phyloP scores from a whole-genome alignment of 2,888 invertebrate species.

The Siphonodentalium dalli region DNA sequence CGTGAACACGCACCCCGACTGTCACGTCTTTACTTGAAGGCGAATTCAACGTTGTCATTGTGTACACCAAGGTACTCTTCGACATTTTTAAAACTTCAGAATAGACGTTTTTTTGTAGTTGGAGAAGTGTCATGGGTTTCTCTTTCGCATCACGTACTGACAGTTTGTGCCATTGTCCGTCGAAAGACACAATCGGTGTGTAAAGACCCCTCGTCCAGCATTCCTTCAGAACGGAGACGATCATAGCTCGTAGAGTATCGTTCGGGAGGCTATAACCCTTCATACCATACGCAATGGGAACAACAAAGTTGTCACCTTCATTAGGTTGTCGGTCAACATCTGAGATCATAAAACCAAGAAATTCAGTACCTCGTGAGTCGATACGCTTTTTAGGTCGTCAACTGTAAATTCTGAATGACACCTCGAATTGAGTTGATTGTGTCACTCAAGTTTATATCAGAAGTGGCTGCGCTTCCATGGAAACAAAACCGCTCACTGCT shows the following conservation, averaged over 20 bases:
- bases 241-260: constrained; percentile 1
- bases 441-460: no score
- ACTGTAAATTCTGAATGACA: no score
- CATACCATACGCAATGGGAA: constrained; percentile 22
- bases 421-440: not conserved
- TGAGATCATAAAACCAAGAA: constrained; percentile 23
- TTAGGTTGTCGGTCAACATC: constrained; percentile 15
- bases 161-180: constrained; percentile 22
- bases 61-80: no score
- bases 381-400: not conserved
- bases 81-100: not conserved
- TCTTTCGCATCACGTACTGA: constrained; percentile 10
- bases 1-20: no score
- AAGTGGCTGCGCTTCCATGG: no score
- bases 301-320: constrained; percentile 2
- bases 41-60: no score
- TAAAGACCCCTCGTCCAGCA: constrained; percentile 18
- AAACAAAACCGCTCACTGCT: no score
- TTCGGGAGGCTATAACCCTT: constrained; percentile 27
- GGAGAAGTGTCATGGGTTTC: constrained; percentile 15
- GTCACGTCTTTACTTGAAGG: no score
- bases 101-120: constrained; percentile 21
- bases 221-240: constrained; percentile 6
- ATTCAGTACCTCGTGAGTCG: constrained; percentile 15
- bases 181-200: constrained; percentile 19